Evolutionary conservation across 2,113 vertebrate species (phyloP), one percentile per base, ranked within the genome.

Genomic region (Aegotheles bennettii): DNA sequence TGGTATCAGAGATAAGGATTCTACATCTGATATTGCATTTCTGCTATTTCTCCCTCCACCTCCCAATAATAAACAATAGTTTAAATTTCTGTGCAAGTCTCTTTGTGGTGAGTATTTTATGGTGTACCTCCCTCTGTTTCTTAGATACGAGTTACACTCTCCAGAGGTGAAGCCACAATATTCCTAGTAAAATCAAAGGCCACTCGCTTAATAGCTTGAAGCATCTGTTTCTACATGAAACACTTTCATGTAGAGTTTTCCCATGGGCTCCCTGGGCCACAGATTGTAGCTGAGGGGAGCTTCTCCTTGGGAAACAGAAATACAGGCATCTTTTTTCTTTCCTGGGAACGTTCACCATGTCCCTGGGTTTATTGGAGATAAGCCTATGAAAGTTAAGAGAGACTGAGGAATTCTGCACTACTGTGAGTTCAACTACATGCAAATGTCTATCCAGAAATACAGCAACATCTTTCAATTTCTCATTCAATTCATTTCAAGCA

Each of bases 251-350:
- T 6, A 31, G 80, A 84, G 31, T 76, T 95, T 79, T 94, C 65
- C 69, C 89, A 60, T 38, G 61, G 87, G 57, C 9, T 53, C n/a
- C 56, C 43, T 18, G 38, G 59, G 64, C 33, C 47, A 68, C 51
- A 75, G 45, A 85, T 1, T 50, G 42, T 60, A 89, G 53, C 36
- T 48, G 29, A 75, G n/a, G 35, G 47, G 42, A 87, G 36, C 57
- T 71, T 75, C 67, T 92, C 48, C 61, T 84, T 61, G 70, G n/a
- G 87, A 94, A 94, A 84, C 24, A 79, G 70, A 84, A 94, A 87
- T 38, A 43, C 26, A 84, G 26, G 38, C 50, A 92, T 40, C 13
- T 40, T 77, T 90, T 60, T 89, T 19, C 43, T 59, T 91, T 81
- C 65, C 68, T 87, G 48, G 87, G 56, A 94, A 82, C 0, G 3